Conservation (phyloP, 2,888 invertebrate genomes). For the Andrena hattorfiana region DNA sequence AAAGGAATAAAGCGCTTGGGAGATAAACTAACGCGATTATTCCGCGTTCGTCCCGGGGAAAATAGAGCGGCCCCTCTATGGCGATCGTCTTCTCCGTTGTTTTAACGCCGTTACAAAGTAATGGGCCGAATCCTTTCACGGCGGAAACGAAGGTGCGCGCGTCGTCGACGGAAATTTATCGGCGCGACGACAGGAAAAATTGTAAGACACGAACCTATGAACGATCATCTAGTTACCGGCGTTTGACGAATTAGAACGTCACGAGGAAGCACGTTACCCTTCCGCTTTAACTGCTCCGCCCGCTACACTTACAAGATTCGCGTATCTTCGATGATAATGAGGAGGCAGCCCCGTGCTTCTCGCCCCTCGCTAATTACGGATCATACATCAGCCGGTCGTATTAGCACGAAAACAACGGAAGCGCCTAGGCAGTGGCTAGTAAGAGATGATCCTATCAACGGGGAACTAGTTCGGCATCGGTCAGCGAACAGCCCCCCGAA, state of each 20-base stretch:
- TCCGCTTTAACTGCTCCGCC: too few species aligned
- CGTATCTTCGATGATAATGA: conserved; percentile 18
- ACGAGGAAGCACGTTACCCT: background rate
- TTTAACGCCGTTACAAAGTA: conserved; percentile 35
- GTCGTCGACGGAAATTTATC: background rate
- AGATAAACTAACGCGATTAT: conserved; percentile 56
- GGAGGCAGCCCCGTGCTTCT: background rate
- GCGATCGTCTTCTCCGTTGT: conserved; percentile 30
- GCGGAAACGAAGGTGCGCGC: background rate
- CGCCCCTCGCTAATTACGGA: too few species aligned
- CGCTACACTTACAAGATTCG: background rate
- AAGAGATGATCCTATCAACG: background rate
- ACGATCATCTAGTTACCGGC: conserved; percentile 10
- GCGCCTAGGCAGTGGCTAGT: too few species aligned
- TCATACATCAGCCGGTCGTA: too few species aligned
- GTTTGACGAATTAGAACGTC: conserved; percentile 1
- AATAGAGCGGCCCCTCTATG: conserved; percentile 27
- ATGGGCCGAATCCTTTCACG: conserved; percentile 27
- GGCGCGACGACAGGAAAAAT: background rate
- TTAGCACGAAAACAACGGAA: too few species aligned
- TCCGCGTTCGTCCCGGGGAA: conserved; percentile 27
- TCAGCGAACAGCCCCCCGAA: too few species aligned
- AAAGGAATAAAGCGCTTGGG: conserved; percentile 49
- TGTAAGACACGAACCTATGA: background rate
- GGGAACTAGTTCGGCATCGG: background rate